phyloP scores from a whole-genome alignment of 2,113 vertebrate species.

The Merops nubicus region DNA sequence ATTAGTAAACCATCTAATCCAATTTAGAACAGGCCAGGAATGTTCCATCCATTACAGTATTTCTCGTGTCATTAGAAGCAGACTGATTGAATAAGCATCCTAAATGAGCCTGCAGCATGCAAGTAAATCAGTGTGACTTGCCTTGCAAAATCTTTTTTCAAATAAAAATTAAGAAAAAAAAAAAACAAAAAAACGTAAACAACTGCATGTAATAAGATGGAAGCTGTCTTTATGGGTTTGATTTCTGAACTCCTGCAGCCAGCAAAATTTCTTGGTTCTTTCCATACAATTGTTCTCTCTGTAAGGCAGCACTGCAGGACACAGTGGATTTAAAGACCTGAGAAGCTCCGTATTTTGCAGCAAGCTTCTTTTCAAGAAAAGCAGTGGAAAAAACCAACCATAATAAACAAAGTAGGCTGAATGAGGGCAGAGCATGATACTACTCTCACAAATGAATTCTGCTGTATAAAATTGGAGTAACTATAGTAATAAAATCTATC shows the following conservation, averaged over 20 bases:
- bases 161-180: neutral
- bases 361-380: neutral
- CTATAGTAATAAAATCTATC: conserved; percentile 43
- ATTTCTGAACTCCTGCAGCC: neutral
- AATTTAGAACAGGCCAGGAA: conserved; percentile 72
- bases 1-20: conserved; percentile 77
- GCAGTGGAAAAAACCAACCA: neutral
- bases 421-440: neutral
- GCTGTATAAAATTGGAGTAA: neutral
- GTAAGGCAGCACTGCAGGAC: neutral
- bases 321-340: neutral
- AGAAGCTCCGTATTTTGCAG: neutral
- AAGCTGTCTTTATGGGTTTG: neutral
- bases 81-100: conserved; percentile 71
- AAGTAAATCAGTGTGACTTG: conserved; percentile 41
- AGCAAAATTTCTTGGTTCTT: neutral
- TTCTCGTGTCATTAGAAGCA: conserved; percentile 72
- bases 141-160: neutral
- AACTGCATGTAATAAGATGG: neutral
- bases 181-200: neutral
- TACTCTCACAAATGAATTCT: conserved; percentile 7
- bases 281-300: neutral
- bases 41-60: conserved; percentile 71
- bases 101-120: conserved; percentile 45
- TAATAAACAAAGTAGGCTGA: conserved; percentile 17